Percentiles rank a stretch among this genome's conserved stretches.
phyloP scores from a whole-genome alignment of 2,113 vertebrate genomes.

The Epinephelus lanceolatus region DNA sequence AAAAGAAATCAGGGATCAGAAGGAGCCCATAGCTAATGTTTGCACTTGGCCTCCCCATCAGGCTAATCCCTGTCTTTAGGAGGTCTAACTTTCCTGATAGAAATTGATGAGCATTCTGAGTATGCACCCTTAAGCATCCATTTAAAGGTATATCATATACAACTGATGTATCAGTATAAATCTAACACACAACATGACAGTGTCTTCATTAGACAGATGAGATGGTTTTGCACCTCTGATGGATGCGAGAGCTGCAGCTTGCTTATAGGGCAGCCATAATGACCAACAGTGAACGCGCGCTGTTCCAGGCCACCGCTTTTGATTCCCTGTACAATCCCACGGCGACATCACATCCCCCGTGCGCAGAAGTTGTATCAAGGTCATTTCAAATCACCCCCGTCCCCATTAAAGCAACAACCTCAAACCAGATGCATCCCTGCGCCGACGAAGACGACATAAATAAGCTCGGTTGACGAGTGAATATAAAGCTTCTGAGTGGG shows the following conservation, averaged over 20 bases:
- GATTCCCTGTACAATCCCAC: constrained; percentile 41
- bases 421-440: constrained; percentile 60
- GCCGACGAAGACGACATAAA: constrained; percentile 68
- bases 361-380: constrained; percentile 73
- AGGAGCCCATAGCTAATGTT: not conserved
- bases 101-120: constrained; percentile 1
- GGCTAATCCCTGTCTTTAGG: not conserved
- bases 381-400: constrained; percentile 61
- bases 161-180: constrained; percentile 14
- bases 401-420: constrained; percentile 67
- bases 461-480: constrained; percentile 61
- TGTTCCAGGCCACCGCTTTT: constrained; percentile 57
- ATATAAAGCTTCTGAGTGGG: constrained; percentile 66
- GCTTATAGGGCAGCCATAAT: constrained; percentile 46
- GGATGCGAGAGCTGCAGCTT: constrained; percentile 49
- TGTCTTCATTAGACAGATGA: constrained; percentile 38
- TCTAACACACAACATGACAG: constrained; percentile 34
- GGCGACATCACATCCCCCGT: constrained; percentile 27
- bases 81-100: not conserved
- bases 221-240: constrained; percentile 50
- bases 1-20: not conserved
- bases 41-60: not conserved
- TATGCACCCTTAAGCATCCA: constrained; percentile 25
- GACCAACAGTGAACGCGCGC: constrained; percentile 37
- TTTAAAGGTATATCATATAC: constrained; percentile 19